Evolutionary conservation across 2,888 invertebrate genomes (phyloP), one percentile per base, ranked within the genome.

Genomic region (Lithophane leautieri): DNA sequence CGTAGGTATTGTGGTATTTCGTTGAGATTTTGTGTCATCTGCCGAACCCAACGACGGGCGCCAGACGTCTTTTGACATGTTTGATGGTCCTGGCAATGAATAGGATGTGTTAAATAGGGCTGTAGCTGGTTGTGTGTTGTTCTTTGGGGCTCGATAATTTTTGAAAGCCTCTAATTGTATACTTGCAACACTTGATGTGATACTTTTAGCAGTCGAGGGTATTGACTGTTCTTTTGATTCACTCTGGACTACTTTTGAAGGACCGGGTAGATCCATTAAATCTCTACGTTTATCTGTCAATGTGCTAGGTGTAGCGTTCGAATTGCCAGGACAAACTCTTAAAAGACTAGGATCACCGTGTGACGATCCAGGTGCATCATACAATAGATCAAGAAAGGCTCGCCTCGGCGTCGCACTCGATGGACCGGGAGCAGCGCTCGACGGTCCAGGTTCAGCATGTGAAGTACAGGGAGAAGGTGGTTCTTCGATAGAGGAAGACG

Each of bases 341-440:
- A 52, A 34, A 52, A 11, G 3, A 52, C n/a, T 40, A 52, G 16
- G n/a, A n/a, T 52, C 40, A 52, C 2, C 52, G 19, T 52, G 19
- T 4, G n/a, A 40, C n/a, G 16, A 52, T 67, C 16, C 67, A 67
- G n/a, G 11, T 40, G n/a, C 52, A n/a, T 67, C 67, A 67, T 40
- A 40, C 4, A 52, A 40, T n/a, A 52, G n/a, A 16, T 52, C 50
- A 34, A 7, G 1, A 7, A 52, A 34, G n/a, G 16, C 11, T 34
- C 3, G 34, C 11, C 9, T 11, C n/a, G 34, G n/a, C 34, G 11
- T n/a, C n/a, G 9, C 47, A 28, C 6, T 66, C 28, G 28, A 28
- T 28, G 22, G 22, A 66, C 22, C 28, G 44, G 65, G 28, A 22
- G 65, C 28, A 22, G 11, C 1, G 50, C 16, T n/a, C 34, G 34